phyloP scores from a whole-genome alignment of 2,888 invertebrate species.

The Saturnia japonica region DNA sequence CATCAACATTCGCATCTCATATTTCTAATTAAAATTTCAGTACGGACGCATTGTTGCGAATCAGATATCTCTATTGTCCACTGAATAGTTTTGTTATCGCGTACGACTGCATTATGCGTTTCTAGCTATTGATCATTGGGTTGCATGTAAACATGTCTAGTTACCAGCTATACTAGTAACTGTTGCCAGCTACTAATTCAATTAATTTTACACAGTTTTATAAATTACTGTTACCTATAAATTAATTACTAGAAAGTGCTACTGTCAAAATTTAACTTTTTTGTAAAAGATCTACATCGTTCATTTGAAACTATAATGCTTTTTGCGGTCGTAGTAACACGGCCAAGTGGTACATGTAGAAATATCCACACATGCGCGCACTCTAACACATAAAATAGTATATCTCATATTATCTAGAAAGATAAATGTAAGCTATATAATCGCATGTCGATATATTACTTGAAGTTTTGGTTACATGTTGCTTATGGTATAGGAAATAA shows the following conservation, averaged over 20 bases:
- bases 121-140: slow-evolving; percentile 60
- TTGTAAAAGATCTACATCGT: background rate
- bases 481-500: too few relatives aligned
- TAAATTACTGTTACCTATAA: background rate
- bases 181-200: background rate
- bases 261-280: background rate
- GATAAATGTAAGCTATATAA: too few relatives aligned
- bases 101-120: slow-evolving; percentile 55
- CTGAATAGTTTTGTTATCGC: slow-evolving; percentile 60
- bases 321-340: background rate
- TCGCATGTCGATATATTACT: too few relatives aligned
- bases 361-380: too few relatives aligned
- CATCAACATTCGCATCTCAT: slow-evolving; percentile 62
- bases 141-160: slow-evolving; percentile 51
- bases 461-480: background rate
- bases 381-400: too few relatives aligned
- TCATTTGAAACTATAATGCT: background rate
- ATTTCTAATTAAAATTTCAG: slow-evolving; percentile 79
- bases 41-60: slow-evolving; percentile 70
- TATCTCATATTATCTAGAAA: too few relatives aligned
- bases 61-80: slow-evolving; percentile 77
- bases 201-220: background rate
- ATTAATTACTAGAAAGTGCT: slow-evolving; percentile 15
- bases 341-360: too few relatives aligned
- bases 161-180: background rate